These are phyloP conservation scores for Drosophila pseudoananassae DNA, from an alignment of 1,140 invertebrate genomes.

Conservation along the genomic window DNA sequence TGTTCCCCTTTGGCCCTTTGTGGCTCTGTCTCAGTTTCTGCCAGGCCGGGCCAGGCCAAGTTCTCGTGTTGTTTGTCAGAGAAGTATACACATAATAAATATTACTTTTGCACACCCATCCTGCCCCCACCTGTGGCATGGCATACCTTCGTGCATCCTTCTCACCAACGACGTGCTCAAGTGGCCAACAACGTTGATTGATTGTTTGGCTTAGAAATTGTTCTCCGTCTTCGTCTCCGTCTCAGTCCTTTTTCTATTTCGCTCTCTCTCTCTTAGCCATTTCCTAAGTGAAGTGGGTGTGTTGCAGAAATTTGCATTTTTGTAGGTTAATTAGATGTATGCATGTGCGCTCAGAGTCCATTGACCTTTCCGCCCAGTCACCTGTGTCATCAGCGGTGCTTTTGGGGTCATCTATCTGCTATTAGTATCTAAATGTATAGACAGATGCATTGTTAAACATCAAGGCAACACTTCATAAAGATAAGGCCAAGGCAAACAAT, in stretches of 20 bases:
- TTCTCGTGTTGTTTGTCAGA: conserved; percentile 61
- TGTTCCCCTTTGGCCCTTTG: conserved; percentile 38
- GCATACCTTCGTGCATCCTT: conserved; percentile 47
- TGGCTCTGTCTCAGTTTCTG: conserved; percentile 16
- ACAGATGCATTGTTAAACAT: conserved; percentile 50
- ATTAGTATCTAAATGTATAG: conserved; percentile 39
- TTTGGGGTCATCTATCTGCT: conserved; percentile 44
- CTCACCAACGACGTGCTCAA: conserved; percentile 61
- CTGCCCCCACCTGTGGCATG: conserved; percentile 19
- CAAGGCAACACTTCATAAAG: conserved; percentile 42
- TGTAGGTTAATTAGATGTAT: conserved; percentile 73
- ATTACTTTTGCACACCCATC: conserved; percentile 70
- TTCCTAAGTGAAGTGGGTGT: conserved; percentile 53
- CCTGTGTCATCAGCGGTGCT: conserved; percentile 24
- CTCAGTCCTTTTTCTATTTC: conserved; percentile 13
- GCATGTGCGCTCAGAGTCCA: conserved; percentile 40
- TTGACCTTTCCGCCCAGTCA: conserved; percentile 49
- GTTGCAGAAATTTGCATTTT: conserved; percentile 74
- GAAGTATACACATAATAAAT: conserved; percentile 73
- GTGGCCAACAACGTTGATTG: conserved; percentile 72
- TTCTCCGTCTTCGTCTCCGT: conserved; percentile 25
- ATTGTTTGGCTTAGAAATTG: conserved; percentile 76
- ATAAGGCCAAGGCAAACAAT: conserved; percentile 49
- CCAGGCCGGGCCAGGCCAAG: conserved; percentile 1
- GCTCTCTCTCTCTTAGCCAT: not conserved